Evolutionary conservation across 1,140 invertebrate species (phyloP).

Genomic region (Bombus polaris): DNA sequence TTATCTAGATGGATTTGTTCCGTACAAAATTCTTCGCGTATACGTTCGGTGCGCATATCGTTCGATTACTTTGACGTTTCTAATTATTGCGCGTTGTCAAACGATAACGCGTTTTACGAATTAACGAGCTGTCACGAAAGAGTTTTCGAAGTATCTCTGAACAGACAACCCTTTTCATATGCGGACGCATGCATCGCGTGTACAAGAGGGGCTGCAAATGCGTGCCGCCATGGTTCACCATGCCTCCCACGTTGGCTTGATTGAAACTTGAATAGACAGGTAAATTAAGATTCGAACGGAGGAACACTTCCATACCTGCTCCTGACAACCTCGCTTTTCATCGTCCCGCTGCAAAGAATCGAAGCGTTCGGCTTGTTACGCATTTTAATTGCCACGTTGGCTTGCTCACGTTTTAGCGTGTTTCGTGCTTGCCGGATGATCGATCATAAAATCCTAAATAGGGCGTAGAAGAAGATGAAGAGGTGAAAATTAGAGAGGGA

Average conservation of each 20-base stretch:
- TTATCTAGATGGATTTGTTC: slow-evolving; percentile 17
- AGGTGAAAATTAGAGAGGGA: background rate
- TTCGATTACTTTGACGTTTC: slow-evolving; percentile 62
- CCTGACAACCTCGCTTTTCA: slow-evolving; percentile 47
- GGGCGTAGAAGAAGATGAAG: no score
- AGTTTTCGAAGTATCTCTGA: slow-evolving; percentile 48
- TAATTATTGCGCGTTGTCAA: slow-evolving; percentile 55
- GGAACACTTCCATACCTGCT: slow-evolving; percentile 43
- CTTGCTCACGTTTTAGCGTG: background rate
- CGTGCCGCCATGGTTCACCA: slow-evolving; percentile 18
- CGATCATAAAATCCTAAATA: background rate
- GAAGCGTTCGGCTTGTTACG: background rate
- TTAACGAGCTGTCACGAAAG: slow-evolving; percentile 66
- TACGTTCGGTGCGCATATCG: slow-evolving; percentile 6
- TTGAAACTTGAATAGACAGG: slow-evolving; percentile 58
- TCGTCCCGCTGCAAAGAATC: slow-evolving; percentile 49
- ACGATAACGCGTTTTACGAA: slow-evolving; percentile 52
- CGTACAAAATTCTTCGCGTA: background rate
- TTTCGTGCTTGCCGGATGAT: background rate
- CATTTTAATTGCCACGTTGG: slow-evolving; percentile 5
- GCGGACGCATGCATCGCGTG: slow-evolving; percentile 19
- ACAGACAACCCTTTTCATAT: slow-evolving; percentile 13
- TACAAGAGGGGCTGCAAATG: slow-evolving; percentile 12
- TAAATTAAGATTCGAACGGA: slow-evolving; percentile 61
- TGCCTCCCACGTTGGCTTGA: slow-evolving; percentile 41